Percentiles rank a stretch among this genome's conserved stretches.
Conservation (phyloP, 2,888 invertebrate genomes). For the Eilema caniola region DNA sequence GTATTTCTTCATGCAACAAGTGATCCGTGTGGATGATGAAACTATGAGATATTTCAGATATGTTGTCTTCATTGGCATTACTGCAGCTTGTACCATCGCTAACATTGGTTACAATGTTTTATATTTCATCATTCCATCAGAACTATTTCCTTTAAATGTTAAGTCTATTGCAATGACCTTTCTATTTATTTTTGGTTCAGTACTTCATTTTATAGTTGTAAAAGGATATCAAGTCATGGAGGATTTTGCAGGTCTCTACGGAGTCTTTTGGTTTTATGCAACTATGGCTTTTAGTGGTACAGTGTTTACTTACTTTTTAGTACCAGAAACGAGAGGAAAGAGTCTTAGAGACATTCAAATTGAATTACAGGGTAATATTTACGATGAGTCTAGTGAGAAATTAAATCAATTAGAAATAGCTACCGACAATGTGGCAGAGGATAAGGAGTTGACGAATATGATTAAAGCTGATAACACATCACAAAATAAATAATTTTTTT, state of each 20-base stretch:
- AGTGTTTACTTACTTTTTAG: slow-evolving; percentile 76
- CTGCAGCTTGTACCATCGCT: slow-evolving; percentile 66
- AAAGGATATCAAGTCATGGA: slow-evolving; percentile 84
- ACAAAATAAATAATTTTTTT: slow-evolving; percentile 2
- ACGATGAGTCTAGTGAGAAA: slow-evolving; percentile 51
- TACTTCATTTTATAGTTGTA: slow-evolving; percentile 80
- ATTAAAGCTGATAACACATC: slow-evolving; percentile 12
- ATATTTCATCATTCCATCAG: slow-evolving; percentile 83
- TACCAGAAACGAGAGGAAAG: slow-evolving; percentile 87
- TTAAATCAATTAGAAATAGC: slow-evolving; percentile 35
- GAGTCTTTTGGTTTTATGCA: slow-evolving; percentile 84
- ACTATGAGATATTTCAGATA: slow-evolving; percentile 63
- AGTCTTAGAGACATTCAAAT: slow-evolving; percentile 71
- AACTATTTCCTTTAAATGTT: slow-evolving; percentile 87
- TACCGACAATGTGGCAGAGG: slow-evolving; percentile 32
- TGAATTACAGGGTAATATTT: slow-evolving; percentile 74
- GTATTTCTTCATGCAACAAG: slow-evolving; percentile 74
- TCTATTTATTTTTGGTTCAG: slow-evolving; percentile 79
- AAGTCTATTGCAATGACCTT: slow-evolving; percentile 85
- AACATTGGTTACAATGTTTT: slow-evolving; percentile 81
- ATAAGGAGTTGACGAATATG: slow-evolving; percentile 41
- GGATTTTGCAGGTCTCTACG: slow-evolving; percentile 77
- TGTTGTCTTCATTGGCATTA: slow-evolving; percentile 76
- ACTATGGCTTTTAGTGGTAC: slow-evolving; percentile 78
- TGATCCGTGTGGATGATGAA: slow-evolving; percentile 57